Evolutionary conservation across 2,888 invertebrate species (phyloP).

Genomic region (Athetis lepigone): DNA sequence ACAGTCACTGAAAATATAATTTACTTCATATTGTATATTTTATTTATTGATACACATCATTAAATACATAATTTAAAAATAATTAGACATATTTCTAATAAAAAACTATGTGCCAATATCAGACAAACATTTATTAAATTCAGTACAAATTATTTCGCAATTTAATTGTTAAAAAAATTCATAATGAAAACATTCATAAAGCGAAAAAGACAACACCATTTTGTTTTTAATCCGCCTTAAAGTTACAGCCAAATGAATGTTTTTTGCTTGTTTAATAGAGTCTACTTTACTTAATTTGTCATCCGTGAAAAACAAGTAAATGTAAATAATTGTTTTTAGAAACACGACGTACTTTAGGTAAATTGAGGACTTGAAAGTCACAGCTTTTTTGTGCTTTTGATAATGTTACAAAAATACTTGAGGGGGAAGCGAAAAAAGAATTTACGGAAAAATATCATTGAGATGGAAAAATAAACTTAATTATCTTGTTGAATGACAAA

Average conservation of each 20-base stretch:
- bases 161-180: no score
- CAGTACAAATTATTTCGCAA: no score
- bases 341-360: slow-evolving; percentile 6
- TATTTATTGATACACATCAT: no score
- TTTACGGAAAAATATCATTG: slow-evolving; percentile 26
- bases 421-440: slow-evolving; percentile 19
- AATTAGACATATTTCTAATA: no score
- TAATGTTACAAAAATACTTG: slow-evolving; percentile 21
- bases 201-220: background rate
- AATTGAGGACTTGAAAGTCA: slow-evolving; percentile 29
- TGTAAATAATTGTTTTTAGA: slow-evolving; percentile 7
- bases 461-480: slow-evolving; percentile 37
- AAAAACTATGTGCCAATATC: no score
- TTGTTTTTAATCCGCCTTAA: background rate
- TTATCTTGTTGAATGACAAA: slow-evolving; percentile 29
- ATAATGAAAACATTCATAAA: background rate
- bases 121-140: no score
- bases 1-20: no score
- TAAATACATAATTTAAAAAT: no score
- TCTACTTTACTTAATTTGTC: slow-evolving; percentile 13
- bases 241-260: background rate
- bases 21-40: no score
- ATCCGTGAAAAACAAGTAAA: slow-evolving; percentile 5
- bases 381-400: slow-evolving; percentile 16
- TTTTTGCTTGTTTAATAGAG: background rate